These are phyloP conservation scores for Phocides pigmalion DNA, from an alignment of 1,140 invertebrate genomes.

Conservation along the genomic window DNA sequence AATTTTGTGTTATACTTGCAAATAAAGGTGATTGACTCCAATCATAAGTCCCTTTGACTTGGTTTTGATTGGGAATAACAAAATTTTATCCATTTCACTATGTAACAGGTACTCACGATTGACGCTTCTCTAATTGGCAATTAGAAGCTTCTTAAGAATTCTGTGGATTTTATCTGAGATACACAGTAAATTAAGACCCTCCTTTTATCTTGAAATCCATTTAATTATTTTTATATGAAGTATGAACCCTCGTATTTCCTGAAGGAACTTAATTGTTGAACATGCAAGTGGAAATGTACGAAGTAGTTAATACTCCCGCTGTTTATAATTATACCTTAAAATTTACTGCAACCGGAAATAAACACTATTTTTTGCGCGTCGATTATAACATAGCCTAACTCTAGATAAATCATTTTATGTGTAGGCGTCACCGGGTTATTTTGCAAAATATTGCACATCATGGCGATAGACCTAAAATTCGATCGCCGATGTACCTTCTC, in stretches of 20 bases:
- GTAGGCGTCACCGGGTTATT: neutral
- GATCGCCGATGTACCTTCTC: too few species aligned
- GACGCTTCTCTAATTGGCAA: too few species aligned
- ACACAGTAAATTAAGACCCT: too few species aligned
- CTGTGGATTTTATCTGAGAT: too few species aligned
- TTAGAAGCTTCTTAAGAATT: too few species aligned
- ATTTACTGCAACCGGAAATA: conserved; percentile 7
- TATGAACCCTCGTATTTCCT: neutral
- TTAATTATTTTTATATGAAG: neutral
- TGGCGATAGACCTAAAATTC: too few species aligned
- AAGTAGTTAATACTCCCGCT: neutral
- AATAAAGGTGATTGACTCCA: neutral
- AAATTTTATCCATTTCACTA: too few species aligned
- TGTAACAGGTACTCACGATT: too few species aligned
- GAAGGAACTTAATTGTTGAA: neutral
- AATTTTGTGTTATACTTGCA: neutral
- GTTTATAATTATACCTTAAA: neutral
- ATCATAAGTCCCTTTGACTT: neutral
- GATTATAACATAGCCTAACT: neutral
- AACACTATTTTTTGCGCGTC: conserved; percentile 1
- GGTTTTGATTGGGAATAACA: neutral
- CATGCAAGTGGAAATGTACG: neutral
- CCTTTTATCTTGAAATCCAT: neutral
- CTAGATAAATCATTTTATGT: neutral
- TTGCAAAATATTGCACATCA: too few species aligned